Conservation (phyloP, 2,113 vertebrate species). For the Xerus inauris region DNA sequence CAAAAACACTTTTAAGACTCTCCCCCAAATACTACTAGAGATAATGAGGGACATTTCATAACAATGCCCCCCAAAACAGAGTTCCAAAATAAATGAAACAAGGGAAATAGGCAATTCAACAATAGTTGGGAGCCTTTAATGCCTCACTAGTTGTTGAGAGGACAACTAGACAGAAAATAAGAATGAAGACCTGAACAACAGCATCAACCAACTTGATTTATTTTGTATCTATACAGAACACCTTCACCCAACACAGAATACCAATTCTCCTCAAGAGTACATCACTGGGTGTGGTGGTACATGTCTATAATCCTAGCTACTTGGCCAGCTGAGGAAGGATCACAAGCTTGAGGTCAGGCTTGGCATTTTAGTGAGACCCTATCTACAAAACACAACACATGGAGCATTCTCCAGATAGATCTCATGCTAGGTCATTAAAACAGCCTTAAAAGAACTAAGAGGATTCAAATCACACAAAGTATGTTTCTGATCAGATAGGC, state of each 20-base stretch:
- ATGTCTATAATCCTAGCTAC: too few species aligned
- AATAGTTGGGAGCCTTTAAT: not conserved
- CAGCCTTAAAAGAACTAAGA: not conserved
- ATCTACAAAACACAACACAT: too few species aligned
- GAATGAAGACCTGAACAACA: not conserved
- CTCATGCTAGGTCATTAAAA: not conserved
- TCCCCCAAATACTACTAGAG: not conserved
- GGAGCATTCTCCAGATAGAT: not conserved
- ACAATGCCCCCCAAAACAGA: not conserved
- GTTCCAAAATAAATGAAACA: not conserved
- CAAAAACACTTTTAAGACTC: too few species aligned
- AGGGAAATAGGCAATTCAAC: not conserved
- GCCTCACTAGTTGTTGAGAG: too few species aligned
- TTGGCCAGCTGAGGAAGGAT: too few species aligned
- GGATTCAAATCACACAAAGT: not conserved
- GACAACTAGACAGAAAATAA: not conserved
- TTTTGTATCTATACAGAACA: fast-evolving
- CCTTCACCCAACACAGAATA: not conserved
- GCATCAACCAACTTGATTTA: not conserved
- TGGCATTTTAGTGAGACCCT: too few species aligned
- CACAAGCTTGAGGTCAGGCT: too few species aligned
- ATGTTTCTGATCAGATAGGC: not conserved
- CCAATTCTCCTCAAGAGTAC: not conserved
- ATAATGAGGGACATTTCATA: not conserved
- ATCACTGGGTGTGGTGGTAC: too few species aligned